Evolutionary conservation across 35 echinoderm and acorn worm genomes (phyloP), one percentile per base, ranked within the genome.

Genomic region (Apostichopus parvimensis): DNA sequence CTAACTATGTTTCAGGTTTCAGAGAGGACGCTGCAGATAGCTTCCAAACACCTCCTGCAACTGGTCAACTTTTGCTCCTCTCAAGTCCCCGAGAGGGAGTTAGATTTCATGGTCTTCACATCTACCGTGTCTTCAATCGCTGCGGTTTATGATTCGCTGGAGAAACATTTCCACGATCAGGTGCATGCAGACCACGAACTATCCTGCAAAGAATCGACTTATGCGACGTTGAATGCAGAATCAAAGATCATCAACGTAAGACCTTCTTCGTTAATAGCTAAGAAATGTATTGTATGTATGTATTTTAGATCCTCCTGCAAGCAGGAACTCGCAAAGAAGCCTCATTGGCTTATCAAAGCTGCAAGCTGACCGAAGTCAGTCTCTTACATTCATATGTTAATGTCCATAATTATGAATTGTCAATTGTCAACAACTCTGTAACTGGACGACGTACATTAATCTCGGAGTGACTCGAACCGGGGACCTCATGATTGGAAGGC

Each of bases 231-330:
- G 20, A 45, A 75, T 79, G 73, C 89, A 60, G 60, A 79, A 52
- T 88, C 84, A 6, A 89, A 9, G 81, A 82, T 81, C 14, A 70
- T 22, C 18, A 61, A 25, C 89, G 91, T 80, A 60, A 95, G 94
- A 45, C 34, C 34, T 45, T 45, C 34, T 45, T 45, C 0, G 34
- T 45, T 45, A 45, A 45, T 45, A 45, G 34, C 34, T 45, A 45
- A 45, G 0, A 45, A 45, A 45, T 28, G n/a, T n/a, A n/a, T n/a
- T 25, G 24, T 25, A 25, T 25, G 0, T 25, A 25, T 25, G 24
- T 25, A 25, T 25, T 25, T 25, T 25, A 25, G 24, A 25, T 25
- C 24, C 24, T 25, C 24, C 24, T 25, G 24, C 24, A n/a, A n/a
- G n/a, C n/a, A 25, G 24, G 24, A 25, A 25, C 24, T 25, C 24